A percentile compares a stretch with the other conserved stretches of the same genome.
Conservation (phyloP, 2,888 invertebrate species). For the Alloplasta piceator region DNA sequence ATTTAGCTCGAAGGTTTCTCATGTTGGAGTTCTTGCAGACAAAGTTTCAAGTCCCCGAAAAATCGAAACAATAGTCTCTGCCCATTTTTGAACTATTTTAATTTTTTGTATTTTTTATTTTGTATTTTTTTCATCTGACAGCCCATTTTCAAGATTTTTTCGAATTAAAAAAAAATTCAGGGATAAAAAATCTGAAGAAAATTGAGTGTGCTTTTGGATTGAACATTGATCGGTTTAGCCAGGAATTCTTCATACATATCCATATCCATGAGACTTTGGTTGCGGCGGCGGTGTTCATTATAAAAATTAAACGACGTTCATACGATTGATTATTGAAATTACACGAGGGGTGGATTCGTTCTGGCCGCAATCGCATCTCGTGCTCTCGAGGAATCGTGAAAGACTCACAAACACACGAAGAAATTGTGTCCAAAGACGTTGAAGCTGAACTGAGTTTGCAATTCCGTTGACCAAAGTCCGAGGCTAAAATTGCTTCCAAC, state of each 20-base stretch:
- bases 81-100: too few relatives aligned
- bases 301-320: conserved; percentile 83
- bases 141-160: too few relatives aligned
- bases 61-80: too few relatives aligned
- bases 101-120: too few relatives aligned
- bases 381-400: conserved; percentile 41
- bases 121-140: too few relatives aligned
- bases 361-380: conserved; percentile 38
- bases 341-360: conserved; percentile 68
- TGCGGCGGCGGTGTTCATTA: conserved; percentile 77
- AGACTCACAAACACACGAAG: conserved; percentile 32
- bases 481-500: conserved; percentile 1
- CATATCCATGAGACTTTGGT: conserved; percentile 12
- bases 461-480: conserved; percentile 2
- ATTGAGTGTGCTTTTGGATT: too few relatives aligned
- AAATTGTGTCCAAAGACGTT: conserved; percentile 2
- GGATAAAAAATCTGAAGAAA: too few relatives aligned
- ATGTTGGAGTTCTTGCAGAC: too few relatives aligned
- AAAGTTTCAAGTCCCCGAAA: too few relatives aligned
- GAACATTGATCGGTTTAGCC: too few relatives aligned
- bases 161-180: too few relatives aligned
- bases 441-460: conserved; percentile 44
- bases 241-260: background rate
- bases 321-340: conserved; percentile 83
- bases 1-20: too few relatives aligned